Evolutionary conservation across 2,113 vertebrate species (phyloP), one percentile per base, ranked within the genome.

Genomic region (Carettochelys insculpta): DNA sequence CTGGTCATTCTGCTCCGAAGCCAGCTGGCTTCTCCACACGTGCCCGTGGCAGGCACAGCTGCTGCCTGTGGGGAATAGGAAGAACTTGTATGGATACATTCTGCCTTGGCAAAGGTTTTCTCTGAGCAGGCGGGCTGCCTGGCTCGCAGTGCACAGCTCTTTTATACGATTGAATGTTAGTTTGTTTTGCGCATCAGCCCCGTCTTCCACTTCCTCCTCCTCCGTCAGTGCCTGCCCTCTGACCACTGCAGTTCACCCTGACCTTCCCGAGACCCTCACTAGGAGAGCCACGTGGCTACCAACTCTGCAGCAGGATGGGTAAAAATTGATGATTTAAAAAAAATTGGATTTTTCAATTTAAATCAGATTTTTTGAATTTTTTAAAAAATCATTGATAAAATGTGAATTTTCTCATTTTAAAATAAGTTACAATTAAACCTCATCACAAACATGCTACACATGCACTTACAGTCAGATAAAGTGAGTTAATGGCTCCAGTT

Each of bases 11-110:
- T 75, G 43, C 48, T 80, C 19, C 50, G 38, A 51, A 89, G 43
- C 47, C 53, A 0, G 1, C 65, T 1, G 0, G 0, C 85, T 92
- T 92, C 11, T 45, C 61, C 76, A 38, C 68, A 71, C 0, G 0
- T 52, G 10, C 4, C 29, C 54, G 58, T 13, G 76, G 45, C 82
- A 78, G 31, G 12, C 43, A 22, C 3, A 58, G 43, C 47, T 68
- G 27, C 0, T 2, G 56, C 71, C 80, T 61, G 16, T 2, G 73
- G 76, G 71, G 87, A 86, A 76, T n/a, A 78, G 81, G 83, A 93
- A 87, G 48, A 78, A 61, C 45, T 92, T 68, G 85, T 82, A 38
- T 53, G 48, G 80, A 52, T 54, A 11, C 86, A 90, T 91, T 94
- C 50, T 2, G 0, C 43, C 82, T 80, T 92, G 83, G 54, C 61